A percentile compares a stretch with the other conserved stretches of the same genome.
Conservation (phyloP, 2,797 vertebrate species). For the Pristis pectinata region DNA sequence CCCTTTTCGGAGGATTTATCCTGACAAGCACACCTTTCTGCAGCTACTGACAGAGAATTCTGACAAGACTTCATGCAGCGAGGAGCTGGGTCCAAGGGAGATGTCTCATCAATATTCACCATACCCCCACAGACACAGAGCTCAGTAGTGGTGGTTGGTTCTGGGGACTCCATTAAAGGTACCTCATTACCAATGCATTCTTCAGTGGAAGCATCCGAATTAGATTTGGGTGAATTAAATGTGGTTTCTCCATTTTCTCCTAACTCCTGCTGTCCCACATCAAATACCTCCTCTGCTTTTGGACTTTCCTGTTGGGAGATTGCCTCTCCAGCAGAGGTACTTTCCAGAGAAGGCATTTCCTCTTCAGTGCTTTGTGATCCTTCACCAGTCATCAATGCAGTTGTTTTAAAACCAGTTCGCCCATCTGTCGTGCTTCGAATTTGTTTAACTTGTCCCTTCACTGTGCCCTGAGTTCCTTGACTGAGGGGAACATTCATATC, state of each 20-base stretch:
- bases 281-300: conserved; percentile 16
- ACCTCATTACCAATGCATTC: conserved; percentile 27
- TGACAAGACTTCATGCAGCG: conserved; percentile 67
- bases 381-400: conserved; percentile 56
- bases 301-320: conserved; percentile 47
- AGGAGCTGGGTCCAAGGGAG: conserved; percentile 62
- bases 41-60: conserved; percentile 52
- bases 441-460: conserved; percentile 42
- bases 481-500: neutral
- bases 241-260: conserved; percentile 48
- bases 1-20: conserved; percentile 47
- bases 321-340: conserved; percentile 47
- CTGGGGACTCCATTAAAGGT: neutral
- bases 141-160: neutral
- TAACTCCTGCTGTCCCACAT: conserved; percentile 45
- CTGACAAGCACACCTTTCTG: conserved; percentile 57
- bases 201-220: conserved; percentile 8
- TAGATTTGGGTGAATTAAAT: conserved; percentile 21
- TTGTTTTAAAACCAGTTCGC: conserved; percentile 45
- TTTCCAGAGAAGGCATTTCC: conserved; percentile 48
- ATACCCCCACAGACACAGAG: conserved; percentile 52
- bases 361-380: conserved; percentile 55
- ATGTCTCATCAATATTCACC: conserved; percentile 60
- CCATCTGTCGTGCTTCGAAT: conserved; percentile 12
- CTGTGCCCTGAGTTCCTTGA: conserved; percentile 15